These are phyloP conservation scores for Podarcis cretensis DNA, from an alignment of 2,113 vertebrate genomes.

Conservation along the genomic window DNA sequence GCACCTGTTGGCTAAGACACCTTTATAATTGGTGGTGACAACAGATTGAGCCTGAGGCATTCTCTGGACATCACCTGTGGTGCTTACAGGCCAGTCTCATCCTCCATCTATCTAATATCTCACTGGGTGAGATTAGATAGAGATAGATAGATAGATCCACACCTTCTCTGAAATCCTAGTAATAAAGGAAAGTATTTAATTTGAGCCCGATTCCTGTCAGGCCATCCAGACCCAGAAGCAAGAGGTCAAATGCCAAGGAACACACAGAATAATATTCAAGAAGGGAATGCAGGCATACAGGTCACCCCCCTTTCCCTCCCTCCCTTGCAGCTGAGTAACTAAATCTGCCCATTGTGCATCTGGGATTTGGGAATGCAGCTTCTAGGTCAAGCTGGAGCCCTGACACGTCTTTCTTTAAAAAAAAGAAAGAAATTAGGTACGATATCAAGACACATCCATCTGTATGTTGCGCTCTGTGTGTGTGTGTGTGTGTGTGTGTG, in stretches of 20 bases:
- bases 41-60: neutral
- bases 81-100: too few species aligned
- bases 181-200: neutral
- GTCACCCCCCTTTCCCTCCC: neutral
- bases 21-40: neutral
- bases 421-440: neutral
- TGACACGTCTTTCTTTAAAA: neutral
- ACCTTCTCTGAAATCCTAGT: neutral
- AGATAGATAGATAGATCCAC: neutral
- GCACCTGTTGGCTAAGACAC: neutral
- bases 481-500: too few species aligned
- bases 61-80: too few species aligned
- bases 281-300: neutral
- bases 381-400: neutral
- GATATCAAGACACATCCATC: neutral
- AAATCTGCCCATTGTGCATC: neutral
- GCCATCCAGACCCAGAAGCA: neutral
- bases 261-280: neutral
- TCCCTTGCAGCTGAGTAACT: neutral
- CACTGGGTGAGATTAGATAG: neutral
- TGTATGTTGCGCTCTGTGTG: neutral
- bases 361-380: neutral
- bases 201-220: neutral
- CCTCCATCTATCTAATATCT: too few species aligned
- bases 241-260: neutral